A percentile compares a stretch with the other conserved stretches of the same genome.
phyloP scores from a whole-genome alignment of 2,113 vertebrate species.

The Ictalurus punctatus region DNA sequence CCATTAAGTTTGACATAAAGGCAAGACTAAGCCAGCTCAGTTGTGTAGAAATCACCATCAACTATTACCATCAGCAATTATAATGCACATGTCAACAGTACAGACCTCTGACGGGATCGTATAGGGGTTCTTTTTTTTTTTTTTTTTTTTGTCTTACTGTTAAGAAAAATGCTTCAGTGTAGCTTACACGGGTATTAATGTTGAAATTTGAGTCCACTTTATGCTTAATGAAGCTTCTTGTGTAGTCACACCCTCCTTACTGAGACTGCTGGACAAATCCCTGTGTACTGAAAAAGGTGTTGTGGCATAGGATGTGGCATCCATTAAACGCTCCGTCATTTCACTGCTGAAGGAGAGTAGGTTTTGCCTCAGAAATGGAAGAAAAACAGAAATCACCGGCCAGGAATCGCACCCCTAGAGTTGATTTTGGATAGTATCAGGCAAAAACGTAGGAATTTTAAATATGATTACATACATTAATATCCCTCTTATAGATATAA shows the following conservation, averaged over 20 bases:
- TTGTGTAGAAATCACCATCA: not conserved
- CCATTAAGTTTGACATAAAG: too few relatives aligned
- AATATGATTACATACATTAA: not conserved
- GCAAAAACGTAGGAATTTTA: not conserved
- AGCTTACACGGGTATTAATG: not conserved
- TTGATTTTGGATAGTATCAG: not conserved
- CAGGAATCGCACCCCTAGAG: not conserved
- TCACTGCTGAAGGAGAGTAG: not conserved
- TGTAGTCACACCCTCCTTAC: not conserved
- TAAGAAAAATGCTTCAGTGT: not conserved
- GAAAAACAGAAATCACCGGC: not conserved
- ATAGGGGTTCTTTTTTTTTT: not conserved
- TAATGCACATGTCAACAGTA: not conserved
- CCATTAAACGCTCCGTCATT: not conserved
- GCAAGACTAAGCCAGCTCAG: too few relatives aligned
- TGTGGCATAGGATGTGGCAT: not conserved
- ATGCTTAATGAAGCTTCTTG: not conserved
- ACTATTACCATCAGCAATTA: not conserved
- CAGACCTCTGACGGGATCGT: not conserved
- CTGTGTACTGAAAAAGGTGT: not conserved
- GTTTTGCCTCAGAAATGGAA: not conserved
- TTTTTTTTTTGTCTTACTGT: not conserved
- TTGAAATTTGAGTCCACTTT: not conserved
- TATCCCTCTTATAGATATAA: not conserved
- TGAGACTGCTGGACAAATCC: not conserved